phyloP scores from a whole-genome alignment of 2,888 invertebrate species.

The Xylocampa areola region DNA sequence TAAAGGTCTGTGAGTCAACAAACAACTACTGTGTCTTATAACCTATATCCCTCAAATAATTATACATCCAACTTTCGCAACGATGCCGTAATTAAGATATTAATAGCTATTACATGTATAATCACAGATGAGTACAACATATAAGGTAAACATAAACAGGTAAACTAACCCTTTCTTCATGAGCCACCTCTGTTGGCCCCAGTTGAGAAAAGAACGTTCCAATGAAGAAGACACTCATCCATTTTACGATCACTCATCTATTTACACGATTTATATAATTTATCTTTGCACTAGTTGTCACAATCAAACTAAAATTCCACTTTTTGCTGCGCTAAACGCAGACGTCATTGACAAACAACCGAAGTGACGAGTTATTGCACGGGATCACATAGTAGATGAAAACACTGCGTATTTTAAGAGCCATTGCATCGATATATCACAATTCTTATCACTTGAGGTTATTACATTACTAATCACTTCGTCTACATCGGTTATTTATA shows the following conservation, averaged over 20 bases:
- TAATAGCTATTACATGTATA: slow-evolving; percentile 65
- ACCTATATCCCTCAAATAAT: slow-evolving; percentile 71
- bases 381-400: slow-evolving; percentile 85
- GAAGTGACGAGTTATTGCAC: slow-evolving; percentile 88
- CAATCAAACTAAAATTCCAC: slow-evolving; percentile 88
- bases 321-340: slow-evolving; percentile 89
- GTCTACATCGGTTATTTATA: slow-evolving; percentile 83
- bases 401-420: slow-evolving; percentile 83
- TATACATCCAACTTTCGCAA: slow-evolving; percentile 65
- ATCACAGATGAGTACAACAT: slow-evolving; percentile 59
- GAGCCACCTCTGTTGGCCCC: slow-evolving; percentile 87
- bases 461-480: slow-evolving; percentile 82
- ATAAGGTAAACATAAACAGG: slow-evolving; percentile 84
- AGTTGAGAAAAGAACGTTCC: slow-evolving; percentile 84
- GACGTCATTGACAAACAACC: slow-evolving; percentile 90
- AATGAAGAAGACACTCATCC: slow-evolving; percentile 85
- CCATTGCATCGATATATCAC: slow-evolving; percentile 85
- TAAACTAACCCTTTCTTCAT: slow-evolving; percentile 90
- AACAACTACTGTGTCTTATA: slow-evolving; percentile 73
- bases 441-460: slow-evolving; percentile 86
- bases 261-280: slow-evolving; percentile 83
- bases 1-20: slow-evolving; percentile 66
- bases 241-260: slow-evolving; percentile 86
- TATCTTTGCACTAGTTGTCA: slow-evolving; percentile 88
- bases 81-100: slow-evolving; percentile 65